These are phyloP conservation scores for Sweltsa coloradensis DNA, from an alignment of 1,140 invertebrate species.

Conservation along the genomic window DNA sequence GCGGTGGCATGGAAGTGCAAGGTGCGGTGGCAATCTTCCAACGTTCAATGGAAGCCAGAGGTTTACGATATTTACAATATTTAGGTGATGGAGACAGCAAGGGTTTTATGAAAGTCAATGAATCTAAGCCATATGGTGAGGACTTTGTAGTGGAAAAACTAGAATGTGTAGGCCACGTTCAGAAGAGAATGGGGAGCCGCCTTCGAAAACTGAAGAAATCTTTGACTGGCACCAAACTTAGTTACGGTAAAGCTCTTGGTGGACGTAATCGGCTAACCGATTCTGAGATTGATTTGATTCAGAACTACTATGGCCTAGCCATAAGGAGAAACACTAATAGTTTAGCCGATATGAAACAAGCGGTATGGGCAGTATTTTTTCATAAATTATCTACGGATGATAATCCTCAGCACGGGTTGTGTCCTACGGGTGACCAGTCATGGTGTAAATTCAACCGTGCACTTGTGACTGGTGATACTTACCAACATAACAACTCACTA, in stretches of 20 bases:
- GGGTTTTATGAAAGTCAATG: slow-evolving; percentile 10
- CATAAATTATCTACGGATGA: slow-evolving; percentile 15
- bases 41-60: slow-evolving; percentile 7
- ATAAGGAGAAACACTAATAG: slow-evolving; percentile 14
- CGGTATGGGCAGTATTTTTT: slow-evolving; percentile 17
- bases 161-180: slow-evolving; percentile 15
- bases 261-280: slow-evolving; percentile 13
- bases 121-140: slow-evolving; percentile 15
- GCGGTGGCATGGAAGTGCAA: slow-evolving; percentile 14
- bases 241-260: slow-evolving; percentile 7
- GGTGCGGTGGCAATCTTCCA: slow-evolving; percentile 16
- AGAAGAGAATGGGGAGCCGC: slow-evolving; percentile 13
- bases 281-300: slow-evolving; percentile 12
- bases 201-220: slow-evolving; percentile 1
- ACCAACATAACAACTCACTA: slow-evolving; percentile 7
- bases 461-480: slow-evolving; percentile 9
- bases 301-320: slow-evolving; percentile 16
- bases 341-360: slow-evolving; percentile 12
- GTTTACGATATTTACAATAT: slow-evolving; percentile 16
- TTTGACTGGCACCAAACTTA: not conserved
- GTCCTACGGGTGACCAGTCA: slow-evolving; percentile 19
- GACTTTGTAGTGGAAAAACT: slow-evolving; percentile 13
- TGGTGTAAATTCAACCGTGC: slow-evolving; percentile 25
- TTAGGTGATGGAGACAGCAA: slow-evolving; percentile 17
- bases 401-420: slow-evolving; percentile 18